Evolutionary conservation across 2,797 vertebrate genomes (phyloP).

Genomic region (Malacoctenus gilli): DNA sequence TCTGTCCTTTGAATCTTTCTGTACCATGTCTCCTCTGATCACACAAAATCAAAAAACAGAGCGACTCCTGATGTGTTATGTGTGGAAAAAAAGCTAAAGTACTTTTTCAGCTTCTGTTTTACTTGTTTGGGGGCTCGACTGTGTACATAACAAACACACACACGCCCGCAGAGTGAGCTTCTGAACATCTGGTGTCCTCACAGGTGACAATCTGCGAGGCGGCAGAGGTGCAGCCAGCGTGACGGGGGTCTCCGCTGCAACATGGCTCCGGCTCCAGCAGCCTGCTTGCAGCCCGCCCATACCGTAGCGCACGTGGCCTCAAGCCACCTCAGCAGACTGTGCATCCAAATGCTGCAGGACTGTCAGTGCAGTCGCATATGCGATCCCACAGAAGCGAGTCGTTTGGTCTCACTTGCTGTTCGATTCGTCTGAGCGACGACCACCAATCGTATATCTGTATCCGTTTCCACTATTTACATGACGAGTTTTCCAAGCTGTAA

Average conservation of each 20-base stretch:
- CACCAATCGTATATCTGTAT: too few relatives aligned
- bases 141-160: slow-evolving; percentile 12
- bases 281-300: slow-evolving; percentile 14
- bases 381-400: too few relatives aligned
- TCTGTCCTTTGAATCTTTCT: too few relatives aligned
- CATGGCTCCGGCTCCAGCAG: slow-evolving; percentile 31
- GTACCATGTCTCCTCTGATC: too few relatives aligned
- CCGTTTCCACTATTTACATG: too few relatives aligned
- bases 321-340: slow-evolving; percentile 24
- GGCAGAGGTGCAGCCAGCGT: slow-evolving; percentile 48
- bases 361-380: slow-evolving; percentile 1
- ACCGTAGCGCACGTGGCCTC: slow-evolving; percentile 24
- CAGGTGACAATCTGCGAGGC: slow-evolving; percentile 42
- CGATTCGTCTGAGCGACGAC: too few relatives aligned
- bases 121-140: neutral
- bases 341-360: neutral
- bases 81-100: slow-evolving; percentile 10
- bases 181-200: slow-evolving; percentile 64
- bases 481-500: too few relatives aligned
- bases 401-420: too few relatives aligned
- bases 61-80: neutral
- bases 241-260: slow-evolving; percentile 44
- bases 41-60: neutral
- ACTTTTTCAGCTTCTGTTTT: neutral
- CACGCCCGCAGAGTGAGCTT: slow-evolving; percentile 23